These are phyloP conservation scores for Ceryle rudis DNA, from an alignment of 2,797 vertebrate species.

Conservation along the genomic window DNA sequence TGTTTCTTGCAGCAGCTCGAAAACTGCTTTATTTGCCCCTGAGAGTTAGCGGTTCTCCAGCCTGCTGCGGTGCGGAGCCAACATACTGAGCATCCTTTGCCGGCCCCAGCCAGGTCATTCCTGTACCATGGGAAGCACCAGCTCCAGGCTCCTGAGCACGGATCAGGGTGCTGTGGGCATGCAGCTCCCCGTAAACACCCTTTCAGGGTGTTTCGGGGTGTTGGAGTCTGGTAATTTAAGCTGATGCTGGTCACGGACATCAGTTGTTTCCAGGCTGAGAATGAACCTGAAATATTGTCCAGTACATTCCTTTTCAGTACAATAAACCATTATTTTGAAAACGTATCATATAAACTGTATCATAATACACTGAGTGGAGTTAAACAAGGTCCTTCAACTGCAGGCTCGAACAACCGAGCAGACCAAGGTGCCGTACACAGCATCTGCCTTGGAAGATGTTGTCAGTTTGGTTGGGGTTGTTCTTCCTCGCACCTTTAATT, in stretches of 20 bases:
- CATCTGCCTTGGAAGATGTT: not conserved
- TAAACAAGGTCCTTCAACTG: not conserved
- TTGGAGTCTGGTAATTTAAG: not conserved
- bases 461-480: not conserved
- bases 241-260: not conserved
- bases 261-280: not conserved
- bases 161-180: fast-evolving
- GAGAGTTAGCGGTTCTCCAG: not conserved
- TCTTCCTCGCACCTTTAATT: not conserved
- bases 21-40: not conserved
- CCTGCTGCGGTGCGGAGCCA: not conserved
- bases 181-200: too few relatives aligned
- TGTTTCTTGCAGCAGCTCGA: fast-evolving
- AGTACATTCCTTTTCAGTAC: not conserved
- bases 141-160: not conserved
- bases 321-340: not conserved
- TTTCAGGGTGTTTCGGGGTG: not conserved
- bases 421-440: not conserved
- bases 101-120: too few relatives aligned
- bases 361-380: not conserved
- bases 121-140: fast-evolving
- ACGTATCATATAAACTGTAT: not conserved
- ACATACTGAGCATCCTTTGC: not conserved
- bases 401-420: not conserved
- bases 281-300: not conserved